A percentile compares a stretch with the other conserved stretches of the same genome.
Evolutionary conservation across 2,797 vertebrate species (phyloP).

Genomic region (Lagocephalus sceleratus): DNA sequence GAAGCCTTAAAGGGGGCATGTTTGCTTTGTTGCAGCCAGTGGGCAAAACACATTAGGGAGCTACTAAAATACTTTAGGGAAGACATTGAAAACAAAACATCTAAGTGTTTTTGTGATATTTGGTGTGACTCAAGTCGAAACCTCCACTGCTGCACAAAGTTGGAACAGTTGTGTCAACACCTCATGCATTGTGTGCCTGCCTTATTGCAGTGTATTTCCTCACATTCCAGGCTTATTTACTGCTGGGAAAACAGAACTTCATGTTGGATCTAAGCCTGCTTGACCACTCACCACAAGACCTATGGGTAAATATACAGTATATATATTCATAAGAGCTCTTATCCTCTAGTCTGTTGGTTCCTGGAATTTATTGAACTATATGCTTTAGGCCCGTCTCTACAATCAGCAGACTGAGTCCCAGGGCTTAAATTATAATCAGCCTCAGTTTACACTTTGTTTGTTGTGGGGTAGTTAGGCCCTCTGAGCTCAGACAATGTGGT

Average conservation of each 20-base stretch:
- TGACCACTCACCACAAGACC: conserved; percentile 67
- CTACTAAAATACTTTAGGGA: conserved; percentile 18
- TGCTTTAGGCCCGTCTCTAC: conserved; percentile 43
- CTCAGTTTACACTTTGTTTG: conserved; percentile 74
- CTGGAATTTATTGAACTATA: conserved; percentile 61
- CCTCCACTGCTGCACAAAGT: background rate
- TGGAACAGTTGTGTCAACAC: conserved; percentile 2
- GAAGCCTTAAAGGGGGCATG: conserved; percentile 10
- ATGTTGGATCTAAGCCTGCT: conserved; percentile 44
- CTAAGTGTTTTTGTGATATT: conserved; percentile 10
- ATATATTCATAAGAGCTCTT: conserved; percentile 49
- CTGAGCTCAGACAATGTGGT: conserved; percentile 68
- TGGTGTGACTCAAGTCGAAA: conserved; percentile 8
- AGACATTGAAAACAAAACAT: conserved; percentile 12
- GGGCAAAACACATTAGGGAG: conserved; percentile 44
- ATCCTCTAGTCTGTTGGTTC: conserved; percentile 42
- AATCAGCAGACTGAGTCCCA: conserved; percentile 57
- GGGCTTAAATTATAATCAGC: conserved; percentile 71
- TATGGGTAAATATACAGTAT: conserved; percentile 54
- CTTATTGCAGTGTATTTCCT: conserved; percentile 28
- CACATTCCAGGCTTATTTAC: conserved; percentile 46
- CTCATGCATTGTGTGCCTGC: background rate
- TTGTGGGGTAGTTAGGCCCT: conserved; percentile 69
- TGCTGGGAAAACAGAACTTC: conserved; percentile 43
- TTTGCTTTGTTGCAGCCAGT: conserved; percentile 41